These are phyloP conservation scores for Archips xylosteana DNA, from an alignment of 2,888 invertebrate genomes.

Conservation along the genomic window DNA sequence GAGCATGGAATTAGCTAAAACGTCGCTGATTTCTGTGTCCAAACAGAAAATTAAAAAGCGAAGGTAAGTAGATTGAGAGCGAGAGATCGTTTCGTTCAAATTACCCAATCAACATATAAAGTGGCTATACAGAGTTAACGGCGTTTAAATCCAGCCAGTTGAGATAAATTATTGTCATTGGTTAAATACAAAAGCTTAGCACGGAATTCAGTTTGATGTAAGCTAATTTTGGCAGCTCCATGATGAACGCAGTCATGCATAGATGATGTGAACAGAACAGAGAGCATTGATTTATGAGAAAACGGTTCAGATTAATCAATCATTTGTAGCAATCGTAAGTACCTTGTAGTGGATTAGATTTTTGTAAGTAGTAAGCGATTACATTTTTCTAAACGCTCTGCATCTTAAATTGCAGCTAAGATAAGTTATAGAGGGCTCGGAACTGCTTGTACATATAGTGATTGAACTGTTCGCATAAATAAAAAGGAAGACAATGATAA, in stretches of 20 bases:
- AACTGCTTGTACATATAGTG: too few species aligned
- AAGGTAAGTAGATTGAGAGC: conserved; percentile 35
- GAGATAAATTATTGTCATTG: conserved; percentile 70
- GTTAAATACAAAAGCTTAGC: conserved; percentile 62
- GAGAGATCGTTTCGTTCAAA: conserved; percentile 64
- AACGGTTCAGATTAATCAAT: conserved; percentile 34
- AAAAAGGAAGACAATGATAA: too few species aligned
- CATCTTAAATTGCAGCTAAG: too few species aligned
- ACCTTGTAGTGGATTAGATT: conserved; percentile 7
- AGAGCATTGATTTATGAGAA: conserved; percentile 40
- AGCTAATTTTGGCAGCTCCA: conserved; percentile 49
- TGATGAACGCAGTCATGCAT: conserved; percentile 44
- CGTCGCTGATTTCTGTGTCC: not conserved
- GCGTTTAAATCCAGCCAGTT: conserved; percentile 63
- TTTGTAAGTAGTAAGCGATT: not conserved
- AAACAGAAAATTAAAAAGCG: conserved; percentile 22
- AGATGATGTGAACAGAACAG: conserved; percentile 40
- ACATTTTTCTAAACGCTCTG: too few species aligned
- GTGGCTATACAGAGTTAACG: conserved; percentile 65
- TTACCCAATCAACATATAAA: conserved; percentile 78
- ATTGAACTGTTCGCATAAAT: too few species aligned
- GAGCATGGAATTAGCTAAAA: not conserved
- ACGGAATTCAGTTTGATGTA: conserved; percentile 55
- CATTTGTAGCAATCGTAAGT: conserved; percentile 10
- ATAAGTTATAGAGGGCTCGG: too few species aligned